Evolutionary conservation across 2,113 vertebrate species (phyloP).

Genomic region (Xiphophorus couchianus): DNA sequence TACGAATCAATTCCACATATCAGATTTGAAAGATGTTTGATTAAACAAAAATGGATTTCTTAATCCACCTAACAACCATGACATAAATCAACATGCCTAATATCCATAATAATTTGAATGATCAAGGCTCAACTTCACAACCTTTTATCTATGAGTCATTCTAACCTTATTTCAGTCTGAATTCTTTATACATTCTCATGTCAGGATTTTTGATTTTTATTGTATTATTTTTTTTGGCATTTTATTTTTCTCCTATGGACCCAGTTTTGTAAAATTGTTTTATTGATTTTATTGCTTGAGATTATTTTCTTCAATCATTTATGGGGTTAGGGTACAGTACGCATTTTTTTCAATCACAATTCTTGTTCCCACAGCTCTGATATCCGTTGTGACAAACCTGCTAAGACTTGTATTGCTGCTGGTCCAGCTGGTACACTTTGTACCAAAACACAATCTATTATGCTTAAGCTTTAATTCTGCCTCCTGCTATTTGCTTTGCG

Average conservation of each 20-base stretch:
- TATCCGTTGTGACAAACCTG: conserved; percentile 32
- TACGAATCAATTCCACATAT: neutral
- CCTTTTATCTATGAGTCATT: neutral
- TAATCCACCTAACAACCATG: neutral
- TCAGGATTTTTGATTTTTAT: neutral
- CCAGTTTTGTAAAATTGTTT: neutral
- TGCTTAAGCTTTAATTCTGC: conserved; percentile 12
- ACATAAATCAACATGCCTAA: neutral
- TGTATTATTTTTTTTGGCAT: too few relatives aligned
- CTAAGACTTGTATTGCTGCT: conserved; percentile 45
- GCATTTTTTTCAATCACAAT: conserved; percentile 4
- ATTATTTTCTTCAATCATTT: neutral
- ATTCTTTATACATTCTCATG: neutral
- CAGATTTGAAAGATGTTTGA: neutral
- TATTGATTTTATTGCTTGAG: neutral
- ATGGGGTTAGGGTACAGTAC: neutral
- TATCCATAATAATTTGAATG: neutral
- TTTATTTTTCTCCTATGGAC: too few relatives aligned
- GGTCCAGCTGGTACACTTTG: conserved; percentile 46
- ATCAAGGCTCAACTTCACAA: neutral
- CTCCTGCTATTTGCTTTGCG: conserved; percentile 33
- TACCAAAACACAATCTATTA: conserved; percentile 27
- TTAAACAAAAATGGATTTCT: neutral
- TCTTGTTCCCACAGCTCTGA: conserved; percentile 30
- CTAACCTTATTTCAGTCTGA: neutral